Conservation (phyloP, 2,888 invertebrate species). For the Busseola fusca region DNA sequence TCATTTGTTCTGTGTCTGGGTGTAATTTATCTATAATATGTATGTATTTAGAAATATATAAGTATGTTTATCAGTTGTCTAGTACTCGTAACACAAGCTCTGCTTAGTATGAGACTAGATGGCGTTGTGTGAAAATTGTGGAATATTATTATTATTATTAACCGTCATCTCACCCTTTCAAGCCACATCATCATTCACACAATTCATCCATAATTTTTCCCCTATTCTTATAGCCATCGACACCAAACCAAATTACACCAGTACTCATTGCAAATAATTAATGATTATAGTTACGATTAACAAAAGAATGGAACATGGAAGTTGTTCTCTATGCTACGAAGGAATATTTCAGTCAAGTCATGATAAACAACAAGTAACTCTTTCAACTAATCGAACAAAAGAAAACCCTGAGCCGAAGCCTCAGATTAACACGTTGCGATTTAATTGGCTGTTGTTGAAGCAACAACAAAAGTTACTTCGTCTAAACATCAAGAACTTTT, state of each 20-base stretch:
- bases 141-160: too few species aligned
- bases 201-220: background rate
- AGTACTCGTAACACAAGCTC: too few species aligned
- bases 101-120: too few species aligned
- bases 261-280: background rate
- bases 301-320: background rate
- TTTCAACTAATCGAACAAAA: background rate
- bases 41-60: too few species aligned
- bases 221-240: background rate
- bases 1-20: too few species aligned
- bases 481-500: background rate
- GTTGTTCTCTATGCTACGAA: too few species aligned
- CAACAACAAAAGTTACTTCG: background rate
- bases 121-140: too few species aligned
- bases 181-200: too few species aligned
- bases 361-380: background rate
- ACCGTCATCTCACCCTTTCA: too few species aligned
- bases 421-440: background rate
- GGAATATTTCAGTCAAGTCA: background rate
- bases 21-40: too few species aligned
- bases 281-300: background rate
- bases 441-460: background rate
- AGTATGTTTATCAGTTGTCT: too few species aligned
- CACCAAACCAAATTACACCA: background rate
- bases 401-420: background rate